Conservation (phyloP, 2,113 vertebrate species). For the Melanostigma gelatinosum region DNA sequence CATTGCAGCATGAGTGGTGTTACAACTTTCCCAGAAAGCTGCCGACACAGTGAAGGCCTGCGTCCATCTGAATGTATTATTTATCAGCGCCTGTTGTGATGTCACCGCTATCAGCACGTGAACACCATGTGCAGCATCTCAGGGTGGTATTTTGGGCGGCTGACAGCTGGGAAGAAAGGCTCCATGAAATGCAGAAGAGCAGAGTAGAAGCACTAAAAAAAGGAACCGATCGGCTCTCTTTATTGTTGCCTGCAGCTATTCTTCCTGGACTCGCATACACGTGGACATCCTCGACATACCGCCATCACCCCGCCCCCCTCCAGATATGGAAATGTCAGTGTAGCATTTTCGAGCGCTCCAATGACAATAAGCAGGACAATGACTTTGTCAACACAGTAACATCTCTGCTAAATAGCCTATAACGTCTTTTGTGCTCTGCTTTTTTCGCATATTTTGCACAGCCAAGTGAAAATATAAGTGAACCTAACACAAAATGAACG, state of each 20-base stretch:
- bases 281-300: neutral
- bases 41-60: slow-evolving; percentile 3
- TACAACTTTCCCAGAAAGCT: slow-evolving; percentile 15
- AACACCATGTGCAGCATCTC: slow-evolving; percentile 41
- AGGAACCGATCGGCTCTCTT: neutral
- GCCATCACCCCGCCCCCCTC: slow-evolving; percentile 5
- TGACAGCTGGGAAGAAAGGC: slow-evolving; percentile 31
- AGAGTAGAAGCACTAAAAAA: neutral
- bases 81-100: slow-evolving; percentile 24
- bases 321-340: slow-evolving; percentile 51
- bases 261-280: neutral
- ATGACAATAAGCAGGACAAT: slow-evolving; percentile 16
- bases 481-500: neutral
- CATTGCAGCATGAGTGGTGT: neutral
- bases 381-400: slow-evolving; percentile 11
- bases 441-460: neutral
- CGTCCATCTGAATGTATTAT: slow-evolving; percentile 40
- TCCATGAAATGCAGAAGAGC: slow-evolving; percentile 1
- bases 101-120: slow-evolving; percentile 41
- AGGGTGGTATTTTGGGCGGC: slow-evolving; percentile 39
- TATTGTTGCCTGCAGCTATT: neutral
- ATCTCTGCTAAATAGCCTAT: slow-evolving; percentile 6
- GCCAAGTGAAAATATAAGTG: neutral
- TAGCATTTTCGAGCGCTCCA: slow-evolving; percentile 43
- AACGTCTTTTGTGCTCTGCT: neutral